Evolutionary conservation across 2,888 invertebrate species (phyloP).

Genomic region (Chalcosyrphus nemorum): DNA sequence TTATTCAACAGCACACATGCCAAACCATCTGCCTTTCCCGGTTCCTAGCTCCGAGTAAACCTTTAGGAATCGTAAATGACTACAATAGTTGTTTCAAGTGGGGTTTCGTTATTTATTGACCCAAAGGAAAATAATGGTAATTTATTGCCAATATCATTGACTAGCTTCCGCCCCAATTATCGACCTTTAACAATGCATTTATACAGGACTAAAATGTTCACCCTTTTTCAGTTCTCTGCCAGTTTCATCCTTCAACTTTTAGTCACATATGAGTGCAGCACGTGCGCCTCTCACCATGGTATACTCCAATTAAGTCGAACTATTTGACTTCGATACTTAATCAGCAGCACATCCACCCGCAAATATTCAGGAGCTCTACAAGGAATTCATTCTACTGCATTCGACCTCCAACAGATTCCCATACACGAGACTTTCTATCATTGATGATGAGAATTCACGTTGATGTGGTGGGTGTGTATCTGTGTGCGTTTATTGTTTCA

Average conservation of each 20-base stretch:
- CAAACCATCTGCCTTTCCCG: neutral
- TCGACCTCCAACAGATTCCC: neutral
- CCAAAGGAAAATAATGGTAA: conserved; percentile 1
- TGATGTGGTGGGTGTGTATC: neutral
- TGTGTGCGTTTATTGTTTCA: conserved; percentile 1
- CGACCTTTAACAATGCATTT: conserved; percentile 1
- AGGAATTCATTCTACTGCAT: neutral
- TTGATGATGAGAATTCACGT: neutral
- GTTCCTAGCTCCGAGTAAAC: neutral
- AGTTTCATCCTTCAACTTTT: neutral
- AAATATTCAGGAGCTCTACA: neutral
- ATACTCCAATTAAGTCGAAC: conserved; percentile 40
- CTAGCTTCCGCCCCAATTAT: conserved; percentile 31
- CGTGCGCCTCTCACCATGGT: neutral
- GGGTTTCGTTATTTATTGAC: conserved; percentile 14
- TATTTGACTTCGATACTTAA: conserved; percentile 30
- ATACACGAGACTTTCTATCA: neutral
- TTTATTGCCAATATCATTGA: conserved; percentile 39
- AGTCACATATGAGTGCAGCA: neutral
- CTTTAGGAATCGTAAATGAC: neutral
- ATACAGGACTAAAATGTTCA: conserved; percentile 19
- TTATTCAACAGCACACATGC: neutral
- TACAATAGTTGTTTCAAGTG: neutral
- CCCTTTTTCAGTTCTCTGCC: neutral
- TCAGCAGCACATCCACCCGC: neutral